Evolutionary conservation across 2,797 vertebrate genomes (phyloP).

Genomic region (Cynopterus sphinx): DNA sequence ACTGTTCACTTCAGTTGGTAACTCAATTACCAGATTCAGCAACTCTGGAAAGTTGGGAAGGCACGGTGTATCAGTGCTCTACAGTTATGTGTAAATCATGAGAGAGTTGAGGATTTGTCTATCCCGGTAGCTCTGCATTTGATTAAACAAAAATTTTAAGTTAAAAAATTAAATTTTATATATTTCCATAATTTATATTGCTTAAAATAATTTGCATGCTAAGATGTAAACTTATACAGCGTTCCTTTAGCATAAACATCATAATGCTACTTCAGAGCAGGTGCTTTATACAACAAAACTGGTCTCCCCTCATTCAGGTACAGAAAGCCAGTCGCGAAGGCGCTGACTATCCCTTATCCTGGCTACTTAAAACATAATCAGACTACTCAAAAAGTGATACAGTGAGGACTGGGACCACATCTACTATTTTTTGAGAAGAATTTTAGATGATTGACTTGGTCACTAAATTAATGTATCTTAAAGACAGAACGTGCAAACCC

Average conservation of each 20-base stretch:
- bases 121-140: not conserved
- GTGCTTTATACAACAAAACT: slow-evolving; percentile 70
- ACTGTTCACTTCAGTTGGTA: not conserved
- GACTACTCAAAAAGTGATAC: slow-evolving; percentile 11
- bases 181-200: slow-evolving; percentile 70
- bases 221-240: slow-evolving; percentile 26
- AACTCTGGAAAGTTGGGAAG: not conserved
- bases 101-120: not conserved
- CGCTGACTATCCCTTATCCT: slow-evolving; percentile 62
- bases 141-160: slow-evolving; percentile 51
- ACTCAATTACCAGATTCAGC: not conserved
- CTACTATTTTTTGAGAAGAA: slow-evolving; percentile 41
- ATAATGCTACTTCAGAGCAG: slow-evolving; percentile 52
- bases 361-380: slow-evolving; percentile 17
- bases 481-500: slow-evolving; percentile 74
- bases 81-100: accelerated
- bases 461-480: slow-evolving; percentile 63
- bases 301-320: slow-evolving; percentile 61
- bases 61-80: not conserved
- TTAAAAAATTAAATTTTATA: slow-evolving; percentile 64
- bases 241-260: slow-evolving; percentile 57
- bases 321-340: slow-evolving; percentile 66
- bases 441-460: slow-evolving; percentile 61
- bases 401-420: slow-evolving; percentile 54
- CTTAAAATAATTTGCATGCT: slow-evolving; percentile 57